Base-by-base conservation (phyloP, 2,113 vertebrate species). In the Apus apus region DNA sequence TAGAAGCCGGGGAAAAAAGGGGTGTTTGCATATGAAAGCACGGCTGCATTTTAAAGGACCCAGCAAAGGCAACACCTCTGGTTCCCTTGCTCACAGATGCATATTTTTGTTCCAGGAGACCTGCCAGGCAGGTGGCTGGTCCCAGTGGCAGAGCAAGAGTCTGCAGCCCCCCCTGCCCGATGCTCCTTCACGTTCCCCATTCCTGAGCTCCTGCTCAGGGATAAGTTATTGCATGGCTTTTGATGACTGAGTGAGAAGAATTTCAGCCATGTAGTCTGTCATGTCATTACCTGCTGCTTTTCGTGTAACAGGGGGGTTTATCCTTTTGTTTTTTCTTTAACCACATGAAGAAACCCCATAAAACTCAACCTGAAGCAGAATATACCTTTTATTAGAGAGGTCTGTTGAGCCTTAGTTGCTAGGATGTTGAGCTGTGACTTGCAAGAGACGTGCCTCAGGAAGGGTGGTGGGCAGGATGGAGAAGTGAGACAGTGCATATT, bases 401-500 rank as follows among this genome's bases (percentile, higher is more conserved):
- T 91, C 87, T 87, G 77, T 89, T 94, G 77, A 6, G 5, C 89
- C 94, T 94, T 79, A 94, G 84, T 85, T 72, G 62, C 62, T 80
- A 66, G 75, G 71, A 70, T 87, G 74, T 73, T 89, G 54, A 73
- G 32, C 36, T 82, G 36, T 65, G 81, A 62, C 51, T 62, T 79
- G 80, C 34, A 48, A 50, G 84, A 66, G 74, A 50, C 1, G 4
- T 86, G 38, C 60, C 40, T 84, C 0, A 0, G 83, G 80, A 56
- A 56, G 68, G 25, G 25, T 84, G 86, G 60, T 46, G 87, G 56
- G 83, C 67, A 54, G 72, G 70, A 74, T 4, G 3, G 64, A 85
- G 57, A 71, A 46, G 27, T 18, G 71, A 75, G 92, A 81, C 92
- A 61, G 65, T 89, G 64, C 0, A 2, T 78, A 11, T 81, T 46